phyloP scores from a whole-genome alignment of 2,888 invertebrate species.

The Limnephilus marmoratus region DNA sequence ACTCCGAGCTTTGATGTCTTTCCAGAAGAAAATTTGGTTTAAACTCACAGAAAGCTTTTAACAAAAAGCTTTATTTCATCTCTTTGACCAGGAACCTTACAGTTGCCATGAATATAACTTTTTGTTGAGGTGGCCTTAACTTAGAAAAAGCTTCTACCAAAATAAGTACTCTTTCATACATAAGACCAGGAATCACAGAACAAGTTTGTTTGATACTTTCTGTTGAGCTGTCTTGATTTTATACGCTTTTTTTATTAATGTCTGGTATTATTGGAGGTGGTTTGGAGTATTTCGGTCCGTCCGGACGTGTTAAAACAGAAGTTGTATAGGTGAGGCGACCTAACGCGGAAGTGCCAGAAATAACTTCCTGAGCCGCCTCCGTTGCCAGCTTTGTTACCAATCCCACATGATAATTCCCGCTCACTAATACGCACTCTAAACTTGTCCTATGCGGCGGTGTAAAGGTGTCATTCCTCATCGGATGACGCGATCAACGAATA shows the following conservation, averaged over 20 bases:
- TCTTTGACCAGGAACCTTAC: neutral
- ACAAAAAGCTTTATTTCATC: neutral
- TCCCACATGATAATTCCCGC: constrained; percentile 28
- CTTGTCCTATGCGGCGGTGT: too few relatives aligned
- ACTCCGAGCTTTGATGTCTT: neutral
- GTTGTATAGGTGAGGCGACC: constrained; percentile 35
- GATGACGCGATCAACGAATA: neutral
- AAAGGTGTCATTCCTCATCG: constrained; percentile 9
- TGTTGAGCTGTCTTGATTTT: neutral
- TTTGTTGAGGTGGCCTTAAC: neutral
- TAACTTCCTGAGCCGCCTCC: constrained; percentile 70
- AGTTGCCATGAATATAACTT: neutral
- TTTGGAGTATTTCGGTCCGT: constrained; percentile 18
- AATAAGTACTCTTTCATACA: neutral
- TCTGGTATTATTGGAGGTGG: neutral
- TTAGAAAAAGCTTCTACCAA: neutral
- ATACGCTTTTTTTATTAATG: neutral
- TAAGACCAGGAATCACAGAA: neutral
- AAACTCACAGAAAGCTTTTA: neutral
- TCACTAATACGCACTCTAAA: neutral
- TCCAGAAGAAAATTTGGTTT: neutral
- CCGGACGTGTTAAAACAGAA: constrained; percentile 34
- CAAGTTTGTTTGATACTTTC: too few relatives aligned
- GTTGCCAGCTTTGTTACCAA: constrained; percentile 47
- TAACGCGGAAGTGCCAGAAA: constrained; percentile 75